Base-by-base conservation (phyloP, 2,888 invertebrate genomes). In the Clitarchus hookeri region DNA sequence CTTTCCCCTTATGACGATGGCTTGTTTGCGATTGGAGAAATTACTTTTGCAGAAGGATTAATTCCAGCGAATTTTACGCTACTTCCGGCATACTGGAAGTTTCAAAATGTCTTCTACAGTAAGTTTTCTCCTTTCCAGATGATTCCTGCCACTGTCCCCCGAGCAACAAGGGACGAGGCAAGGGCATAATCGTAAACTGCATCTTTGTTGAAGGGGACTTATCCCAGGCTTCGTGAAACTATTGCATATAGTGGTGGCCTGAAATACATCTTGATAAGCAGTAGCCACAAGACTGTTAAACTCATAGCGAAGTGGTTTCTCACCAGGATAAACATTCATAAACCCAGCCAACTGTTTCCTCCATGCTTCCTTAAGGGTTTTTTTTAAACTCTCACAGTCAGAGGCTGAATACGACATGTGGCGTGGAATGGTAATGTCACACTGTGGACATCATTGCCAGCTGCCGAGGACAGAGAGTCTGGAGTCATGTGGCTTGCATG, bases 341-440 rank as follows among this genome's bases (percentile, higher is more conserved):
- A 84, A 84, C 2, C 27, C 65, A 26, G 8, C 9, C 84, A 54
- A 26, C 26, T 84, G 54, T 84, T 84, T 84, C 23, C 54, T 84
- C 54, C n/a, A 84, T 36, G 36, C 36, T 36, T 36, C 36, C 36
- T 36, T 54, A 53, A 54, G 84, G 19, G 48, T 23, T 53, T 84
- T 23, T 53, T 84, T 84, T 84, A 84, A 84, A 84, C 84, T 13
- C 84, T 53, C 26, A 84, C 84, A 84, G 48, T 54, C 26, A 84
- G 65, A 54, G 26, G 16, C 65, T 25, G 54, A 53, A 84, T n/a
- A n/a, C n/a, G 12, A 23, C 44, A 48, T 36, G 84, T 84, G 44
- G 84, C 44, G 25, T 84, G 84, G 19, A 53, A 25, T 8, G 84
- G 84, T 27, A 84, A 84, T 48, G 84, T 84, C 54, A 54, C 25